These are phyloP conservation scores for Camponotus vicinus DNA, from an alignment of 1,140 invertebrate species.

Conservation along the genomic window DNA sequence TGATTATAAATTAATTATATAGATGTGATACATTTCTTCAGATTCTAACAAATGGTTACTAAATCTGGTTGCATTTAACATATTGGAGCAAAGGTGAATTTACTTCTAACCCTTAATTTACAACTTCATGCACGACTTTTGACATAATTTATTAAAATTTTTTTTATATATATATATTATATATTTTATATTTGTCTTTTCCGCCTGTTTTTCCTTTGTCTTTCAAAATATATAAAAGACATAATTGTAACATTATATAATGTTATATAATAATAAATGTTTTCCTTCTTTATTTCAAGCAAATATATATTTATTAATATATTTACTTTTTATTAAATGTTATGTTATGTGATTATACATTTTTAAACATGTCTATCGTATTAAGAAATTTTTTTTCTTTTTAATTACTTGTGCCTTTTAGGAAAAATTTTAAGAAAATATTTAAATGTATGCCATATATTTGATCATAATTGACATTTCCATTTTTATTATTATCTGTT, in stretches of 20 bases:
- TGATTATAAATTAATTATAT: background rate
- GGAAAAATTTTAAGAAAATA: background rate
- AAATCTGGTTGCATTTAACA: background rate
- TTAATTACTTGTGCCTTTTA: no score
- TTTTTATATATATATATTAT: no score
- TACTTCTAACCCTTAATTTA: background rate
- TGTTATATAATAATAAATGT: background rate
- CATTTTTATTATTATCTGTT: background rate
- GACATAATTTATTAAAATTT: background rate
- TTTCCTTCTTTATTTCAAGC: background rate
- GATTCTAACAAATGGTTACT: background rate
- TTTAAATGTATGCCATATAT: background rate
- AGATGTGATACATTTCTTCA: background rate
- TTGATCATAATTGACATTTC: background rate
- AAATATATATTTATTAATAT: background rate
- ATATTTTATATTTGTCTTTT: background rate
- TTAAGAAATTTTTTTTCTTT: background rate
- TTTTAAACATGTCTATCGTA: background rate
- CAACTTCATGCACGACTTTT: background rate
- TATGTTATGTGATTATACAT: background rate
- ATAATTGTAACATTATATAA: constrained; percentile 11
- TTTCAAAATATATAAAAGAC: constrained; percentile 1
- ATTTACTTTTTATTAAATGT: background rate
- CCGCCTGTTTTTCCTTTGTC: background rate
- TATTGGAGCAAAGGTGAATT: background rate